Evolutionary conservation across 2,888 invertebrate genomes (phyloP), one percentile per base, ranked within the genome.

Genomic region (Kryphioiulus occultus): DNA sequence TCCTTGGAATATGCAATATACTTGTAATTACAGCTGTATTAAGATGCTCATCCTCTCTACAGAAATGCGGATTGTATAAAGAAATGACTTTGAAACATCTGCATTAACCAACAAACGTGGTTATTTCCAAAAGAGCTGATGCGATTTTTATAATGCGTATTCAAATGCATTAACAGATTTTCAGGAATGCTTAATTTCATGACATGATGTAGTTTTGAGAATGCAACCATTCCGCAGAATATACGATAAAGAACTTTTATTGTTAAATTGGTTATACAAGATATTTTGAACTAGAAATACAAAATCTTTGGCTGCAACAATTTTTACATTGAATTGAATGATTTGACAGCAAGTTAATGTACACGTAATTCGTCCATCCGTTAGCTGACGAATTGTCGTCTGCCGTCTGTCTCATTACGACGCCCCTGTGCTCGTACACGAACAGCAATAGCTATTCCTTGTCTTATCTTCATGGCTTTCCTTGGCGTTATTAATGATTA

Each of bases 401-500:
- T 53, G 53, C 53, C 19, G 53, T 53, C 19, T 53, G 19, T 53
- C n/a, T n/a, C n/a, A 53, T 53, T n/a, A 53, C n/a, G 17, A 5
- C 19, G 53, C n/a, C 2, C n/a, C 19, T 17, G 19, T 17, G 19
- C 53, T 53, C n/a, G n/a, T 53, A n/a, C n/a, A 53, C 53, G 19
- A 19, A 17, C 19, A 53, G 53, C 19, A n/a, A 53, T 53, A 53
- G 17, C 53, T 53, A 3, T 53, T 53, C 53, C 53, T 53, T 53
- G 53, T 53, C 53, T 53, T 53, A 53, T 53, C 53, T 53, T 53
- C 53, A 53, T 53, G 53, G 53, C 53, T 53, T 53, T 53, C 53
- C 53, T 53, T 30, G 19, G 30, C 26, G n/a, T 83, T 83, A 35
- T 83, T 83, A 83, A 83, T 83, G 83, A 83, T 83, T 30, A 83